Evolutionary conservation across 23 tunicate genomes (phyloP).

Genomic region (Halocynthia aurantium): DNA sequence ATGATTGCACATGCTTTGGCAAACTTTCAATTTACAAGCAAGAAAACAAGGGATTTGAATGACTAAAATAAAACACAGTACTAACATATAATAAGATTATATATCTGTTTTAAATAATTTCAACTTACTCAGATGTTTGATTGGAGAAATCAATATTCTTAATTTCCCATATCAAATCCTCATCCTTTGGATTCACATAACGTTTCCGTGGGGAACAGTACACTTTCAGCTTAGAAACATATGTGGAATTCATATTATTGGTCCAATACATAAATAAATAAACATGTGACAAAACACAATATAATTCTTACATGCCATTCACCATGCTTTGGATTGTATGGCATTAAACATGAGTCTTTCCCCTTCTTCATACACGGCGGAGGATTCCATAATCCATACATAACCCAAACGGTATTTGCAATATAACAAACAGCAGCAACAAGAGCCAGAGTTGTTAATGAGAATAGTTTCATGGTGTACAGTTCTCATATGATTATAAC

Average conservation of each 20-base stretch:
- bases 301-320: slow-evolving; percentile 59
- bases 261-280: not conserved
- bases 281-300: not conserved
- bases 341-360: slow-evolving; percentile 22
- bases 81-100: not conserved
- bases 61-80: not conserved
- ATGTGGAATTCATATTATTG: not conserved
- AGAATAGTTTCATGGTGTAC: slow-evolving; percentile 45
- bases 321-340: slow-evolving; percentile 20
- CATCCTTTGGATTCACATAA: not conserved
- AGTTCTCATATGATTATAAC: not conserved
- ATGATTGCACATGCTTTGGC: no score
- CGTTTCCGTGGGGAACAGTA: slow-evolving; percentile 3
- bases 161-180: slow-evolving; percentile 4
- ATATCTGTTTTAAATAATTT: not conserved
- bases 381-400: slow-evolving; percentile 74
- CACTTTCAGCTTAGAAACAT: slow-evolving; percentile 36
- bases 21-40: no score
- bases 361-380: slow-evolving; percentile 17
- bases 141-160: slow-evolving; percentile 15
- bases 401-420: slow-evolving; percentile 30
- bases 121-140: slow-evolving; percentile 25
- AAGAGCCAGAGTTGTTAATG: slow-evolving; percentile 33
- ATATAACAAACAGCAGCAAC: slow-evolving; percentile 22
- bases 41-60: not conserved